A percentile compares a stretch with the other conserved stretches of the same genome.
phyloP scores from a whole-genome alignment of 2,113 vertebrate genomes.

The Miniopterus natalensis region DNA sequence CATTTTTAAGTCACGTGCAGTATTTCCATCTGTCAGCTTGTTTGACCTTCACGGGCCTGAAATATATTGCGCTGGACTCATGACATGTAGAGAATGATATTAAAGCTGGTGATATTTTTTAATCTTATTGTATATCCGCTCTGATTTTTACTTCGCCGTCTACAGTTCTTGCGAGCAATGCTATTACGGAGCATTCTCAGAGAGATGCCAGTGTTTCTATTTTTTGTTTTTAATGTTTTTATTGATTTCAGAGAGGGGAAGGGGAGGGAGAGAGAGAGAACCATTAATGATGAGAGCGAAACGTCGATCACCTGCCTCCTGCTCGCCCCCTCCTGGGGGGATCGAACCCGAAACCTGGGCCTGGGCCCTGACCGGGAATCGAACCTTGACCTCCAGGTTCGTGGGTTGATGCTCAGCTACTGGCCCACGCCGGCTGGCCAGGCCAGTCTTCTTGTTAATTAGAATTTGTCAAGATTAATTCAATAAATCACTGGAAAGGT shows the following conservation, averaged over 20 bases:
- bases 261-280: too few relatives aligned
- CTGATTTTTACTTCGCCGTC: constrained; percentile 76
- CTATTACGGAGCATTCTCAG: neutral
- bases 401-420: too few relatives aligned
- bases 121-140: constrained; percentile 82
- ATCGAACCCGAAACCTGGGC: too few relatives aligned
- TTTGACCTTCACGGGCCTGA: constrained; percentile 86
- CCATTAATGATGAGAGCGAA: too few relatives aligned
- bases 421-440: too few relatives aligned
- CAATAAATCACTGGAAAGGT: constrained; percentile 23
- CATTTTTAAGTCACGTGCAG: constrained; percentile 78
- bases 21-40: constrained; percentile 86
- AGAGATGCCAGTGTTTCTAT: neutral
- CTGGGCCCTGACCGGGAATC: too few relatives aligned
- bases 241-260: too few relatives aligned
- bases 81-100: constrained; percentile 82
- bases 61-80: constrained; percentile 82
- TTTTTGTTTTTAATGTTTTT: too few relatives aligned
- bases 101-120: constrained; percentile 84
- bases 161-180: constrained; percentile 73
- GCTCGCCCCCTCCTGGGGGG: too few relatives aligned
- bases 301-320: too few relatives aligned
- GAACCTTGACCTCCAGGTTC: too few relatives aligned
- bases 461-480: constrained; percentile 52
- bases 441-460: constrained; percentile 50